A percentile compares a stretch with the other conserved stretches of the same genome.
phyloP scores from a whole-genome alignment of 2,113 vertebrate genomes.

The Suncus etruscus region DNA sequence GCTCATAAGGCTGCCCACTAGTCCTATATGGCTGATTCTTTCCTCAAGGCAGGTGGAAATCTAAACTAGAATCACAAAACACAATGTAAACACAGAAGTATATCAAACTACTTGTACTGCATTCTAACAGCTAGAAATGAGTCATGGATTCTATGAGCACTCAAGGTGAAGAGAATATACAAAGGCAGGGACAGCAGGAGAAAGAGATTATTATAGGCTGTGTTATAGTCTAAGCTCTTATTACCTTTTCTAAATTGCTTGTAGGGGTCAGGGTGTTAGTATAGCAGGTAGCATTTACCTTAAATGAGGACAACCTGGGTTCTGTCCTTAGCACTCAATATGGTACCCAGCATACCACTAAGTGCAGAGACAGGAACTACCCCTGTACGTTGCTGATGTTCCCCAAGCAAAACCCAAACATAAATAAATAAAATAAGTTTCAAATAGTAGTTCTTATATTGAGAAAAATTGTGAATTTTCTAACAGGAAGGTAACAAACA shows the following conservation, averaged over 20 bases:
- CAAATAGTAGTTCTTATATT: background rate
- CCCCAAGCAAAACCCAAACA: too few relatives aligned
- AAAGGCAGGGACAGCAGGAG: background rate
- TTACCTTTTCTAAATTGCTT: slow-evolving; percentile 28
- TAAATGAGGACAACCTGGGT: too few relatives aligned
- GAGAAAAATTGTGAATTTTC: slow-evolving; percentile 16
- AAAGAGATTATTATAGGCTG: background rate
- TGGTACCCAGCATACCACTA: too few relatives aligned
- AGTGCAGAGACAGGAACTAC: background rate
- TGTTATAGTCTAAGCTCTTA: background rate
- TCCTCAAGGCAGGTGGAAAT: background rate
- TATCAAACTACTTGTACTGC: background rate
- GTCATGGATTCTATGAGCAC: background rate
- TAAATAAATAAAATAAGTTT: too few relatives aligned
- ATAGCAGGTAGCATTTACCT: too few relatives aligned
- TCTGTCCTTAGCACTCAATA: too few relatives aligned
- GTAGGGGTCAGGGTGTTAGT: too few relatives aligned
- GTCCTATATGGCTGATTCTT: background rate
- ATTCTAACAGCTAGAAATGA: background rate
- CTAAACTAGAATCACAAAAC: background rate
- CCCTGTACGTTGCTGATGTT: background rate
- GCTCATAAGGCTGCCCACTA: too few relatives aligned
- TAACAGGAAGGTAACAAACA: slow-evolving; percentile 31
- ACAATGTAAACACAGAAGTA: background rate
- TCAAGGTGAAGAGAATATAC: background rate